Percentiles rank a stretch among this genome's conserved stretches.
These are phyloP conservation scores for Columba livia DNA, from an alignment of 2,113 vertebrate genomes.

Conservation along the genomic window DNA sequence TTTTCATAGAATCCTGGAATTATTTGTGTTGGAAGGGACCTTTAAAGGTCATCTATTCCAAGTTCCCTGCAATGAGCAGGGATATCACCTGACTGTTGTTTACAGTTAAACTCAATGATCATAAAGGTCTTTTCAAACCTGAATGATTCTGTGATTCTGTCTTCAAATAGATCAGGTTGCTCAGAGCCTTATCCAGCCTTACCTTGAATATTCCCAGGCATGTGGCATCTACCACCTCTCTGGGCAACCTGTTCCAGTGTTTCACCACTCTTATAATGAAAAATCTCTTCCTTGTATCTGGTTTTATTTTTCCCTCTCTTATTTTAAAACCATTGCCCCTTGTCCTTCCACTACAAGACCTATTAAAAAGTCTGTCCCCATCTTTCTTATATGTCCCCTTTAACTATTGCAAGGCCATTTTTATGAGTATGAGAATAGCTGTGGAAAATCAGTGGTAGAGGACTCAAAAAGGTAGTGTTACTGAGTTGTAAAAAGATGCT, in stretches of 20 bases:
- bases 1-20: neutral
- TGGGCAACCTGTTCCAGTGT: neutral
- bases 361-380: neutral
- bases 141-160: neutral
- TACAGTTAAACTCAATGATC: neutral
- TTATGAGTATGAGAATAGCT: neutral
- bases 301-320: neutral
- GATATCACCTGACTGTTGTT: neutral
- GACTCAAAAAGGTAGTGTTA: neutral
- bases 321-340: neutral
- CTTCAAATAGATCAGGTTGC: neutral
- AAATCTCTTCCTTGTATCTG: neutral
- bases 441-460: neutral
- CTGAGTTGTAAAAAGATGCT: neutral
- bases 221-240: neutral
- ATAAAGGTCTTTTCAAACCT: neutral
- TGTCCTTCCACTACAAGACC: accelerated
- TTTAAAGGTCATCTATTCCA: neutral
- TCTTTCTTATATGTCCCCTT: neutral
- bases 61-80: neutral
- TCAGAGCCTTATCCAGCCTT: neutral
- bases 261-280: neutral
- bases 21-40: neutral
- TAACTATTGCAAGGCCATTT: neutral
- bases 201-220: neutral